Base-by-base conservation (phyloP, 2,113 vertebrate species). In the Camelus dromedarius region DNA sequence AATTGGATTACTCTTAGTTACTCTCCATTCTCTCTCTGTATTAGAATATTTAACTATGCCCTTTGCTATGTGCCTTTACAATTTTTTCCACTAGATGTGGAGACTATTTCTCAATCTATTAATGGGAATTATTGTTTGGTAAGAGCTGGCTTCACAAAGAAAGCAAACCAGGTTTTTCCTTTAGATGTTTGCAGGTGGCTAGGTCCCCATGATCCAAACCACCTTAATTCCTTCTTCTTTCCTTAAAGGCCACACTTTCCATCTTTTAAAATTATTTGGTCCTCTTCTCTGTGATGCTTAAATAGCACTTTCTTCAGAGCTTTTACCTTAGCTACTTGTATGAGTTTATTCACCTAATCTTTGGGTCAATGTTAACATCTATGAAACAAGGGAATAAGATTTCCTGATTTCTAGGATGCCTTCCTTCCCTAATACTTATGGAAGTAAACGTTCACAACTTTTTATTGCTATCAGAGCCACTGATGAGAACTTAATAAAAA, bases 271-370 rank as follows among this genome's bases (percentile, higher is more conserved):
- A 83, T 92, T 81, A 80, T 66, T 83, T 70, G 11, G n/a, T 54
- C 1, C 22, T 93, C 69, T 95, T 96, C 62, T 91, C 64, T 69
- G 94, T 28, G 19, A 66, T 19, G 35, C 13, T 82, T 62, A 84
- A 94, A 32, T 15, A 81, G 6, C 38, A 38, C 10, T 66, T 84
- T 73, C 38, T 66, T 92, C 35, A 66, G 38, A 79, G 16, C 11
- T 58, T 83, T 83, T 90, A 54, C 60, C 35, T 75, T 91, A 66
- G n/a, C 42, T 64, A 52, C 48, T 22, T 69, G 11, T 79, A 13
- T 85, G 56, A 95, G 13, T 85, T 90, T 35, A 67, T 35, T 22
- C 24, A 91, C 18, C 22, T 93, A 80, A 80, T 69, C 52, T 95
- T 67, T 73, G 70, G 30, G 46, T 42, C 56, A 91, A 20, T 70